Percentiles rank a stretch among this genome's conserved stretches.
Evolutionary conservation across 1,140 invertebrate genomes (phyloP).

Genomic region (Ostrea edulis): DNA sequence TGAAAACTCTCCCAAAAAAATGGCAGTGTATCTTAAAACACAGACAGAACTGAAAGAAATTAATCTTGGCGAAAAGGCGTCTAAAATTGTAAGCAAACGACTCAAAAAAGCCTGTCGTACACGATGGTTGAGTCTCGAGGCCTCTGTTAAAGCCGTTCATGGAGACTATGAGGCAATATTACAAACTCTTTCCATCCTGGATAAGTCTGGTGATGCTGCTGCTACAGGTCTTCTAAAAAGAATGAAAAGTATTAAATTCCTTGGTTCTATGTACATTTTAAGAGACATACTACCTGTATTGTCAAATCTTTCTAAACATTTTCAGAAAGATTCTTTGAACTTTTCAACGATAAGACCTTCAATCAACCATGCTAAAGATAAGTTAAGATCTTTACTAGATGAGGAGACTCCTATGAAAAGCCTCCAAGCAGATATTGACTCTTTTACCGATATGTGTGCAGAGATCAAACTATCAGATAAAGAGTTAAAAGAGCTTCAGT

Average conservation of each 20-base stretch:
- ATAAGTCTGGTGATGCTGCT: conserved; percentile 51
- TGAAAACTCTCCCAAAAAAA: conserved; percentile 59
- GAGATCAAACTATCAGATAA: background rate
- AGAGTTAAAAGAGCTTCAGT: background rate
- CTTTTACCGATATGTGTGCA: conserved; percentile 33
- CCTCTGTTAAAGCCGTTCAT: conserved; percentile 40
- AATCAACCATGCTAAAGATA: background rate
- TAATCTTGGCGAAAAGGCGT: background rate
- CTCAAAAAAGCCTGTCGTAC: conserved; percentile 58
- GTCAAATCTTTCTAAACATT: background rate
- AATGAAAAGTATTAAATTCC: conserved; percentile 47
- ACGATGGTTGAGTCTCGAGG: conserved; percentile 54
- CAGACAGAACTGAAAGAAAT: conserved; percentile 42
- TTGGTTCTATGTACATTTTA: conserved; percentile 42
- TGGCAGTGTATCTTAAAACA: conserved; percentile 49
- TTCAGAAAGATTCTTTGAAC: background rate
- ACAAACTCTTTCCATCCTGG: background rate
- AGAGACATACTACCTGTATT: conserved; percentile 3
- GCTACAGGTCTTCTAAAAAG: conserved; percentile 54
- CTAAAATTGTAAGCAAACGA: conserved; percentile 32
- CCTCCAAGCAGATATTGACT: conserved; percentile 33
- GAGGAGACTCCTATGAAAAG: conserved; percentile 3
- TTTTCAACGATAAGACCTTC: background rate
- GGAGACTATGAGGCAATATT: conserved; percentile 45
- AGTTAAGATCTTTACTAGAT: conserved; percentile 35